phyloP scores from a whole-genome alignment of 64 coral and sea anemone species.

The Cladopsammia gracilis region DNA sequence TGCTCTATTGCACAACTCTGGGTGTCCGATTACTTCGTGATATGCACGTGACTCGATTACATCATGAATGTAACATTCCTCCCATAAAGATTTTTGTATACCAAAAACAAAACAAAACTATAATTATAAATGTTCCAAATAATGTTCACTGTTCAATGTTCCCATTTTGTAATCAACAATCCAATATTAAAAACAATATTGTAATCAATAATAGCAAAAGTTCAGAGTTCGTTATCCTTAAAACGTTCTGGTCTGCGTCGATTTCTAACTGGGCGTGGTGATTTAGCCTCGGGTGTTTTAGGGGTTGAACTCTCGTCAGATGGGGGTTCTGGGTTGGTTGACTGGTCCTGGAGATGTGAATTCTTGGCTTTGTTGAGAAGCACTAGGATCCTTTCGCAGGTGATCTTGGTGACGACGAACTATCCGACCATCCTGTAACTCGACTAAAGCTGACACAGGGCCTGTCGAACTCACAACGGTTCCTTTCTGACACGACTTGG shows the following conservation, averaged over 20 bases:
- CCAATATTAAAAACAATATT: too few species aligned
- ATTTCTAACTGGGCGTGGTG: not conserved
- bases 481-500: slow-evolving; percentile 50
- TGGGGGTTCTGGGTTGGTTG: not conserved
- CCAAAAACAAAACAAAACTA: too few species aligned
- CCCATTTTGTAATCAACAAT: too few species aligned
- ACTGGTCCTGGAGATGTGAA: not conserved
- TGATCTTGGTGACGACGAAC: slow-evolving; percentile 47
- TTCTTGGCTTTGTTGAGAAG: not conserved
- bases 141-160: too few species aligned
- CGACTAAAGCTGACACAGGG: slow-evolving; percentile 35
- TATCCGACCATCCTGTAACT: slow-evolving; percentile 31
- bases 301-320: not conserved
- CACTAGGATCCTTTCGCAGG: not conserved
- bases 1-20: too few species aligned
- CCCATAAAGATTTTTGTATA: too few species aligned
- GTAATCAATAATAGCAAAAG: too few species aligned
- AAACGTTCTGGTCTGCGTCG: not conserved
- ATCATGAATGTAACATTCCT: too few species aligned
- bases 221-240: slow-evolving; percentile 24
- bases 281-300: not conserved
- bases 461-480: not conserved
- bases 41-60: too few species aligned
- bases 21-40: too few species aligned
- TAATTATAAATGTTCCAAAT: too few species aligned